A percentile compares a stretch with the other conserved stretches of the same genome.
Conservation (phyloP, 2,113 vertebrate species). For the Nipponia nippon region DNA sequence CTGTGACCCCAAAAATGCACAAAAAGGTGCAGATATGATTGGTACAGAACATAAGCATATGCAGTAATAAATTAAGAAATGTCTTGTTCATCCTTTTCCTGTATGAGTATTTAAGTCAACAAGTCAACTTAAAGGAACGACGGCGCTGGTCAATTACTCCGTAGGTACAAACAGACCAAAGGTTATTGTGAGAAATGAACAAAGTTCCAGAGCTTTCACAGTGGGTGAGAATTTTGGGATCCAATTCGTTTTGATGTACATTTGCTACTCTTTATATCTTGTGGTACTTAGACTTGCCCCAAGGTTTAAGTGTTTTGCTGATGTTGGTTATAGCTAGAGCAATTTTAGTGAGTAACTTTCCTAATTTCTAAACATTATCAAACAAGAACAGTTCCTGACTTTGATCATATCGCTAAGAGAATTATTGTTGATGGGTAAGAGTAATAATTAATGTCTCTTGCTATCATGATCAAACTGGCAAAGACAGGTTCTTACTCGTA, state of each 20-base stretch:
- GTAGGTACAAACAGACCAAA: neutral
- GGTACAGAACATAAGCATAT: neutral
- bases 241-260: neutral
- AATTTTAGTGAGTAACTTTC: conserved; percentile 39
- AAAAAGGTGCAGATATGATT: neutral
- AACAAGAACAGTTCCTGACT: neutral
- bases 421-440: neutral
- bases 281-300: neutral
- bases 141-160: neutral
- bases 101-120: neutral
- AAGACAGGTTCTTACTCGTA: neutral
- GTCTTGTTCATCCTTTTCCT: neutral
- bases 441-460: neutral
- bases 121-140: neutral
- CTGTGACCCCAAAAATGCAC: neutral
- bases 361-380: conserved; percentile 9
- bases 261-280: neutral
- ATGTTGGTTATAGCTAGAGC: conserved; percentile 20
- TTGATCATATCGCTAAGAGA: neutral
- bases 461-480: neutral
- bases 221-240: neutral
- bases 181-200: neutral
- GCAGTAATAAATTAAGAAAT: neutral
- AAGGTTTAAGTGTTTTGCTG: neutral
- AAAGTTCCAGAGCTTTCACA: neutral